These are phyloP conservation scores for Caenorhabditis inopinata DNA, from an alignment of 1,140 invertebrate genomes.

Conservation along the genomic window DNA sequence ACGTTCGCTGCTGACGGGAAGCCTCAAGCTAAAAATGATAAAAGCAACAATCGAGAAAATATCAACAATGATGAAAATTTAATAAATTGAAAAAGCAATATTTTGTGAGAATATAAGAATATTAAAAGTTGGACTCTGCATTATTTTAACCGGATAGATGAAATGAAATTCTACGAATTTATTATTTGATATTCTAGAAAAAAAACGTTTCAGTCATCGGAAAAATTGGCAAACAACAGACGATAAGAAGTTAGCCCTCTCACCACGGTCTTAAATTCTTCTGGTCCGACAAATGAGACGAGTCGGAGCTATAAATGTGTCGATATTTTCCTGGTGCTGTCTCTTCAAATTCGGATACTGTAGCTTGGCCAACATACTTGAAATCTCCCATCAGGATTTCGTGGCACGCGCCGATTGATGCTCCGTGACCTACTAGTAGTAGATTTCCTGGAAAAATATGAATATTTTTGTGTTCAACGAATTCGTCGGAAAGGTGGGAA, in stretches of 20 bases:
- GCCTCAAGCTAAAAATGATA: background rate
- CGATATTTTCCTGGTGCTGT: slow-evolving; percentile 48
- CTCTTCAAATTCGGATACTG: slow-evolving; percentile 60
- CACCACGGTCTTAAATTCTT: slow-evolving; percentile 49
- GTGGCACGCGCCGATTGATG: slow-evolving; percentile 63
- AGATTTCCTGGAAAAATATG: slow-evolving; percentile 7
- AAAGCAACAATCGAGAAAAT: background rate
- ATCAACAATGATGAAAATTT: background rate
- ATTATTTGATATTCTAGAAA: too few relatives aligned
- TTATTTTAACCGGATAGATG: too few relatives aligned
- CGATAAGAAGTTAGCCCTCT: too few relatives aligned
- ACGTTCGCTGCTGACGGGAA: background rate
- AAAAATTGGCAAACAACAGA: background rate
- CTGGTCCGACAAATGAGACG: slow-evolving; percentile 55
- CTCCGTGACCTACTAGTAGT: slow-evolving; percentile 57
- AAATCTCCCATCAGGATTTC: slow-evolving; percentile 55
- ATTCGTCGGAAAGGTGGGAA: background rate
- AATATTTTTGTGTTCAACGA: background rate
- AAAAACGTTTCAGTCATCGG: too few relatives aligned
- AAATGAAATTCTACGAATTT: too few relatives aligned
- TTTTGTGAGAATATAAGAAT: too few relatives aligned
- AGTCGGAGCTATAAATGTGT: slow-evolving; percentile 44
- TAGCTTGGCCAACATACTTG: slow-evolving; percentile 63
- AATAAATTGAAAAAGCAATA: too few relatives aligned
- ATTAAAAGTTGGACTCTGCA: too few relatives aligned